Percentiles rank a stretch among this genome's conserved stretches.
Evolutionary conservation across 2,797 vertebrate species (phyloP).

Genomic region (Danio aesculapii): DNA sequence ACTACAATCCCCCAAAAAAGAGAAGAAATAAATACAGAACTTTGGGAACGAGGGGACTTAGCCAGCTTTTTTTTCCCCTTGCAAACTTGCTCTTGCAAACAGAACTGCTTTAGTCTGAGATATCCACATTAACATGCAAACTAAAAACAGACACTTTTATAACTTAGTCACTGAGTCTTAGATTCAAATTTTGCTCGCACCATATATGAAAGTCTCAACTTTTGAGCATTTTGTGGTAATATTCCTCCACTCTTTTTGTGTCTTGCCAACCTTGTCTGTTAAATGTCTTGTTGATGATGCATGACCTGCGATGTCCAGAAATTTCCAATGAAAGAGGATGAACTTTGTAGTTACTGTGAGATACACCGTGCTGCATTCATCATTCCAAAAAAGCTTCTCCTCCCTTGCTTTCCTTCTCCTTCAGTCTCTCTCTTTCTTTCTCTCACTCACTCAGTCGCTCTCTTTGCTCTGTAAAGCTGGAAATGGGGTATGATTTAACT

Average conservation of each 20-base stretch:
- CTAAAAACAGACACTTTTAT: background rate
- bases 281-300: constrained; percentile 46
- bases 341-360: constrained; percentile 50
- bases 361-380: constrained; percentile 64
- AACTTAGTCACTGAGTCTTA: constrained; percentile 17
- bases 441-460: constrained; percentile 18
- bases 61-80: background rate
- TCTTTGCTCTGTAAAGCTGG: constrained; percentile 71
- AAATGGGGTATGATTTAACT: constrained; percentile 82
- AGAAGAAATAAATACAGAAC: constrained; percentile 30
- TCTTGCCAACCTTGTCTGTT: constrained; percentile 35
- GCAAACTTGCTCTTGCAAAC: constrained; percentile 6
- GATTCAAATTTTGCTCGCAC: constrained; percentile 26
- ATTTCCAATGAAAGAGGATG: constrained; percentile 55
- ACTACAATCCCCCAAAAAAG: constrained; percentile 1
- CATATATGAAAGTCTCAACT: constrained; percentile 15
- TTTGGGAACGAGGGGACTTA: background rate
- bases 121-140: constrained; percentile 21
- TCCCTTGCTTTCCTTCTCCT: constrained; percentile 24
- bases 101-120: constrained; percentile 15
- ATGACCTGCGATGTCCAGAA: constrained; percentile 40
- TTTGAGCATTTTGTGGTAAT: constrained; percentile 47
- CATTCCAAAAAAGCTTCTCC: constrained; percentile 62
- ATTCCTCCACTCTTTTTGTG: constrained; percentile 53
- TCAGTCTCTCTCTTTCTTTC: constrained; percentile 22